Base-by-base conservation (phyloP, 2,888 invertebrate species). In the Ditula angustiorana region DNA sequence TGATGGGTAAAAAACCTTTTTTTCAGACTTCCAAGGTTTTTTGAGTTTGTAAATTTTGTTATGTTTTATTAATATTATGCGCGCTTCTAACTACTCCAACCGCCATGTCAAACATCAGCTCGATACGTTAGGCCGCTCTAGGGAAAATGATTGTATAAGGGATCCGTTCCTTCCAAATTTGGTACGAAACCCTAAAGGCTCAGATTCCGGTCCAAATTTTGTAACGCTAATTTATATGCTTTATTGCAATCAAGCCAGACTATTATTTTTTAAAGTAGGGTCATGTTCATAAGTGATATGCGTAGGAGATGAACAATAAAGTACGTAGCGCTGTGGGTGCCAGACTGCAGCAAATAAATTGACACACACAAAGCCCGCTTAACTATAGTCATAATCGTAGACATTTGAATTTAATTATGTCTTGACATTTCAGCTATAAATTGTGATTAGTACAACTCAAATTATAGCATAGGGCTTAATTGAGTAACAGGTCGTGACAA, bases 271-370 rank as follows among this genome's bases (percentile, higher is more conserved):
- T n/a, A n/a, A 66, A 72, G 69, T 61, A 69, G 35, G 26, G 46
- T 10, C 44, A 30, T 30, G 23, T 59, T 59, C 58, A 64, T 46
- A 64, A 33, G 50, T 59, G 46, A 58, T 46, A 66, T 64, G 63
- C 66, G 63, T 50, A 67, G 67, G 62, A 68, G 69, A 44, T 23
- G 56, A 52, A 56, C 62, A 60, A 56, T 50, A 56, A 61, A 52
- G 58, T 58, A 64, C 57, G 59, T 50, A 58, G 63, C 63, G 61
- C 61, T 21, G 65, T 58, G 61, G 60, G 61, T 70, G 63, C 67
- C 61, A 69, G 63, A 59, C 74, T 79, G 72, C 74, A 70, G 71
- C 75, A 74, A 75, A 78, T 79, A 80, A 78, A 77, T 78, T 72
- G 70, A 72, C 68, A 71, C 70, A 71, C 71, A 76, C 73, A 77